phyloP scores from a whole-genome alignment of 2,797 vertebrate species.

The Xerus rutilus region DNA sequence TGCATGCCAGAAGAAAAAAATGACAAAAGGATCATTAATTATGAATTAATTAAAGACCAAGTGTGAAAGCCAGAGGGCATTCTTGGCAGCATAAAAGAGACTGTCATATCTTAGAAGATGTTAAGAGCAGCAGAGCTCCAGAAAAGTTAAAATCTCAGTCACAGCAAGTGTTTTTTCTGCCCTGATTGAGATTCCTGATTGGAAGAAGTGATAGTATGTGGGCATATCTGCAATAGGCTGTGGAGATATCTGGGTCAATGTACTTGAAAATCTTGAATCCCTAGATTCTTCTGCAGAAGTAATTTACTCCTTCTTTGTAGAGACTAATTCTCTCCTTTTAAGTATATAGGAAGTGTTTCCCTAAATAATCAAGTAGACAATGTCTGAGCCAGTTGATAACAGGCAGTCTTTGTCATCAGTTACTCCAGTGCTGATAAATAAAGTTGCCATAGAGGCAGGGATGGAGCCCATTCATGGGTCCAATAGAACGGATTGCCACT shows the following conservation, averaged over 20 bases:
- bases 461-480: neutral
- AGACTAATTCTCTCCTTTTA: neutral
- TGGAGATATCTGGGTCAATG: neutral
- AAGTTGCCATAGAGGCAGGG: neutral
- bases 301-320: neutral
- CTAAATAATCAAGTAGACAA: neutral
- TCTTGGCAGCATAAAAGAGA: neutral
- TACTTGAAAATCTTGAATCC: neutral
- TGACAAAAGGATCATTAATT: neutral
- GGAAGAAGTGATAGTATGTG: neutral
- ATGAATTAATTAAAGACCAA: conserved; percentile 2
- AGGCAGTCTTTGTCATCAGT: neutral
- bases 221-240: neutral
- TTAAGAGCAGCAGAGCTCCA: neutral
- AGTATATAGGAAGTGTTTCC: neutral
- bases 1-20: neutral
- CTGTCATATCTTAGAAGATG: neutral
- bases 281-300: neutral
- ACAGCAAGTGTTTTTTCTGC: neutral
- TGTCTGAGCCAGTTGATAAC: neutral
- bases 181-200: neutral
- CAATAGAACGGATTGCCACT: neutral
- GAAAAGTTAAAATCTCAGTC: neutral
- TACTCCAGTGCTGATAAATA: neutral
- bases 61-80: neutral